A percentile compares a stretch with the other conserved stretches of the same genome.
These are phyloP conservation scores for Smittia aterrima DNA, from an alignment of 2,888 invertebrate genomes.

Conservation along the genomic window DNA sequence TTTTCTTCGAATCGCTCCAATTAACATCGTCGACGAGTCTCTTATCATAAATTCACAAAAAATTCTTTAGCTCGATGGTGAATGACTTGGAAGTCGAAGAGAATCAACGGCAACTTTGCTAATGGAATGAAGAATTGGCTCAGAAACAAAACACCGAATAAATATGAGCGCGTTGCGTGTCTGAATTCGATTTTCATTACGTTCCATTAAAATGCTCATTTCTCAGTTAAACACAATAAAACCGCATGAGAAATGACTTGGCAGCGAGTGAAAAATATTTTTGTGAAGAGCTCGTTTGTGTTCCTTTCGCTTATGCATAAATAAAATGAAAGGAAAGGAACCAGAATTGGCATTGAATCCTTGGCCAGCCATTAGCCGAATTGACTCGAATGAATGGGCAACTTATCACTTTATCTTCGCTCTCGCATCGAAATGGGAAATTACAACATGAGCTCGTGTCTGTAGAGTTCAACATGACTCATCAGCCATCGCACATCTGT, in stretches of 20 bases:
- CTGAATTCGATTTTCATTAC: slow-evolving; percentile 41
- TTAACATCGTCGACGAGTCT: too few species aligned
- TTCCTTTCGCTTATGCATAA: background rate
- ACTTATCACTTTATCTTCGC: too few species aligned
- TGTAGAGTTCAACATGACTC: background rate
- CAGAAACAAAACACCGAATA: slow-evolving; percentile 8
- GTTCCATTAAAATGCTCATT: slow-evolving; percentile 33
- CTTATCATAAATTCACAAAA: too few species aligned
- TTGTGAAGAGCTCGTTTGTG: background rate
- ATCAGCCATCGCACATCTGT: background rate
- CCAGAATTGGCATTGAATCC: background rate
- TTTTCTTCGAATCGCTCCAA: too few species aligned
- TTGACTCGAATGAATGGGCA: too few species aligned
- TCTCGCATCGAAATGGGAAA: too few species aligned
- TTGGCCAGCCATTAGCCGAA: too few species aligned
- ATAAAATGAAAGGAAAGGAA: background rate
- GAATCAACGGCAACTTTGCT: background rate
- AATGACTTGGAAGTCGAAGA: background rate
- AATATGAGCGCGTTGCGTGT: slow-evolving; percentile 28
- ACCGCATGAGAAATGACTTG: background rate
- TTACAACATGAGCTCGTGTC: background rate
- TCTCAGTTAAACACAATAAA: background rate
- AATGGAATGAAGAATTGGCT: slow-evolving; percentile 22
- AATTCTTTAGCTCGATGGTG: too few species aligned
- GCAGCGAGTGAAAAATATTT: background rate